Conservation (phyloP, 2,113 vertebrate species). For the Oryzias curvinotus region DNA sequence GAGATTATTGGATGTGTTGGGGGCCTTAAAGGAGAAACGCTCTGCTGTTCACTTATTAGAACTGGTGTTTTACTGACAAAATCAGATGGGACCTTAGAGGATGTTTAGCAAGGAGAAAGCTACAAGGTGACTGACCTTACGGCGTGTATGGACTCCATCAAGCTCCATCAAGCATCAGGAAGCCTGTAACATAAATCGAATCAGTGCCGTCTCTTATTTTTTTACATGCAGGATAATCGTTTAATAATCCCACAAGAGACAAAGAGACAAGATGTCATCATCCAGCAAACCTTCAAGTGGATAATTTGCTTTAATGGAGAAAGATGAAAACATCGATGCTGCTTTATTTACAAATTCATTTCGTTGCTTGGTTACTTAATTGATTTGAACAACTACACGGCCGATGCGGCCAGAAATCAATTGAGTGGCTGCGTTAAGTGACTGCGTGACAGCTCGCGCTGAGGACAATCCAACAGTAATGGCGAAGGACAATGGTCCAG, state of each 20-base stretch:
- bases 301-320: constrained; percentile 63
- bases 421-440: constrained; percentile 60
- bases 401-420: constrained; percentile 67
- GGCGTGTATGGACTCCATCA: no score
- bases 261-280: constrained; percentile 59
- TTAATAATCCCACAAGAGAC: constrained; percentile 12
- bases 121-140: constrained; percentile 50
- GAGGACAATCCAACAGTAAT: constrained; percentile 48
- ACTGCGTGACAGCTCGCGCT: constrained; percentile 61
- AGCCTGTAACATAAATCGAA: no score
- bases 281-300: constrained; percentile 55
- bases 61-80: constrained; percentile 50
- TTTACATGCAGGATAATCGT: no score
- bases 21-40: constrained; percentile 37
- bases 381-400: constrained; percentile 66
- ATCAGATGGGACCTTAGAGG: constrained; percentile 76
- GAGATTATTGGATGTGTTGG: constrained; percentile 43
- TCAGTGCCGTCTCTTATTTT: no score
- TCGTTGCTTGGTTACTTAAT: constrained; percentile 67
- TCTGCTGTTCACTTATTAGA: constrained; percentile 65
- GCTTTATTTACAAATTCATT: constrained; percentile 65
- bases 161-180: neutral
- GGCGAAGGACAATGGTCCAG: constrained; percentile 59
- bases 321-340: constrained; percentile 74
- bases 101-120: constrained; percentile 72